A percentile compares a stretch with the other conserved stretches of the same genome.
Evolutionary conservation across 2,888 invertebrate species (phyloP).

Genomic region (Amiota mariae): DNA sequence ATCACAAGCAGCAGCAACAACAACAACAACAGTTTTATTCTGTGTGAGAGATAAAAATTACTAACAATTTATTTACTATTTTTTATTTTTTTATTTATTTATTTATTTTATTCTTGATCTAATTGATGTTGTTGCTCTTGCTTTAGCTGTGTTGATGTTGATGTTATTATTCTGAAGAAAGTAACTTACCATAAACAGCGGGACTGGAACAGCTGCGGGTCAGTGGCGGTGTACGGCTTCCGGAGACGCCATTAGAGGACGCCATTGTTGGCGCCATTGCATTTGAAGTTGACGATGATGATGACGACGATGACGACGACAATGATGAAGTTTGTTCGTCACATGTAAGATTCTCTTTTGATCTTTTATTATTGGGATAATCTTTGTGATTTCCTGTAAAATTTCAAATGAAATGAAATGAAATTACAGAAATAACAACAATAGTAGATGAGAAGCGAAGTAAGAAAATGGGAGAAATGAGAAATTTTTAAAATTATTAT

Average conservation of each 20-base stretch:
- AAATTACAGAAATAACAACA: slow-evolving; percentile 4
- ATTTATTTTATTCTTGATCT: not conserved
- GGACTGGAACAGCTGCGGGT: slow-evolving; percentile 76
- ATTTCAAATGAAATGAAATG: slow-evolving; percentile 37
- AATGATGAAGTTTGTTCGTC: slow-evolving; percentile 77
- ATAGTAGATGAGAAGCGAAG: slow-evolving; percentile 9
- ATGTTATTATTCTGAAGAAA: not conserved
- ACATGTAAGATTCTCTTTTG: slow-evolving; percentile 79
- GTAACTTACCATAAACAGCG: slow-evolving; percentile 73
- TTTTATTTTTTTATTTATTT: not conserved
- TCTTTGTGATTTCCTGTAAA: slow-evolving; percentile 81
- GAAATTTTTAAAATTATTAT: not conserved
- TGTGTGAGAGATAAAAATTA: slow-evolving; percentile 41
- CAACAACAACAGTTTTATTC: not conserved
- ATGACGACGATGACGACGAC: slow-evolving; percentile 70
- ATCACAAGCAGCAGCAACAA: slow-evolving; percentile 65
- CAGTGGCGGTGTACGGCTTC: slow-evolving; percentile 73
- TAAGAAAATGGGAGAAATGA: slow-evolving; percentile 12
- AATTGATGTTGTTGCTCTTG: not conserved
- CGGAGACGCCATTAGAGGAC: slow-evolving; percentile 49
- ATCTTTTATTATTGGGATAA: slow-evolving; percentile 78
- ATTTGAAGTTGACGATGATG: slow-evolving; percentile 42
- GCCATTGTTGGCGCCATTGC: slow-evolving; percentile 68
- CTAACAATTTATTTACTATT: slow-evolving; percentile 27
- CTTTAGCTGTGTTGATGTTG: not conserved